Evolutionary conservation across 2,888 invertebrate genomes (phyloP).

Genomic region (Amphipoea oculea): DNA sequence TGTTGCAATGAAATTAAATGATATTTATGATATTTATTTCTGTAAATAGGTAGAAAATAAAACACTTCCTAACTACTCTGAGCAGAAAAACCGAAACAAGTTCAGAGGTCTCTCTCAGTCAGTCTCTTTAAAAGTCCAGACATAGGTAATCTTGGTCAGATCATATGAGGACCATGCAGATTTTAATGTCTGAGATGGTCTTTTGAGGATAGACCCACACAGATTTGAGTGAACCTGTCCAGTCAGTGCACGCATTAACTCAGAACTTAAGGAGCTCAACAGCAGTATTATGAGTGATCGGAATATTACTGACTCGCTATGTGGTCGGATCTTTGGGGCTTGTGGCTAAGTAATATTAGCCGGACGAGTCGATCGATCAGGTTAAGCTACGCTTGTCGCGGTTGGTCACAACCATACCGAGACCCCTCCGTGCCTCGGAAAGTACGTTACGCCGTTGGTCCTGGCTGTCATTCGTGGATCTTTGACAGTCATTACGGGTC

Average conservation of each 20-base stretch:
- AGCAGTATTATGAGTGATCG: constrained; percentile 27
- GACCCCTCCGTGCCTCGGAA: too few relatives aligned
- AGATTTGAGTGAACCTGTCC: not conserved
- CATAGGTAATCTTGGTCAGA: not conserved
- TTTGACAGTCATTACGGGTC: too few relatives aligned
- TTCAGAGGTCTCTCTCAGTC: not conserved
- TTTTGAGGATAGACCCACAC: not conserved
- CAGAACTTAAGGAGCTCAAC: not conserved
- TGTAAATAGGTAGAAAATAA: not conserved
- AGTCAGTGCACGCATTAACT: not conserved
- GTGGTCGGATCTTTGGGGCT: constrained; percentile 28
- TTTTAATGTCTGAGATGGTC: not conserved
- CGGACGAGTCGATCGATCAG: too few relatives aligned
- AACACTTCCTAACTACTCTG: not conserved
- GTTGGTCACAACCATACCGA: too few relatives aligned
- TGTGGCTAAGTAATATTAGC: too few relatives aligned
- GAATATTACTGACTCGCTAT: constrained; percentile 5
- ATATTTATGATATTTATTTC: not conserved
- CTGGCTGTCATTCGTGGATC: too few relatives aligned
- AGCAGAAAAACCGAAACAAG: too few relatives aligned
- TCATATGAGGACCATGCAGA: not conserved
- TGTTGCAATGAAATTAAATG: not conserved
- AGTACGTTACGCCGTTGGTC: too few relatives aligned
- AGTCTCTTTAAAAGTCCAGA: not conserved
- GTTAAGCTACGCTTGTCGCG: too few relatives aligned